Evolutionary conservation across 1,140 invertebrate species (phyloP), one percentile per base, ranked within the genome.

Genomic region (Thaumetopoea pityocampa): DNA sequence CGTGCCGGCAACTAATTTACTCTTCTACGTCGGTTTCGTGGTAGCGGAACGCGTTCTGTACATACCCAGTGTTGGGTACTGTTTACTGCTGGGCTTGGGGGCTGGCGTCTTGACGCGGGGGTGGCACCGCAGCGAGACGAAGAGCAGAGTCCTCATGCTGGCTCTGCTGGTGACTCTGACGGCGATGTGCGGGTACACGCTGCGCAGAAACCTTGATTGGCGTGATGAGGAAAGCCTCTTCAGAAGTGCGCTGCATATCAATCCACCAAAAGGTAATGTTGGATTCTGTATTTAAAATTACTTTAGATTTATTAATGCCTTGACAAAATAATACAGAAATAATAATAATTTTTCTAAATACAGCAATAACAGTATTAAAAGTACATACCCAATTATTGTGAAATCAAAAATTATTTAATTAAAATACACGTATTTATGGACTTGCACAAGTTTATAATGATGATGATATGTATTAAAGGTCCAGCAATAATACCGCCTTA

Each of bases 21-120:
- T 98, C 73, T 98, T 98, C 86, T 97, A 97, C 64, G 97, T 99
- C 37, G 97, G 97, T 4, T 99, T 99, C 78, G 96, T 98, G 12
- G 94, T 99, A 4, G 97, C 97, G 18, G 97, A 99, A 85, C 88
- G 97, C 48, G 93, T 99, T 33, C 87, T 99, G 10, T 99, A 99
- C 79, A 89, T 98, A 64, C 97, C 97, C 15, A 98, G 96, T 79
- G 94, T 98, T 55, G 98, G 98, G 17, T 97, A 94, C 79, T 98
- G 96, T 83, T 88, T 99, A 51, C 86, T 98, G 22, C 85, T 96
- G 7, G 95, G 93, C 8, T 86, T 95, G 20, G 94, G 92, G 2
- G 88, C 90, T 38, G 88, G 89, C 35, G 51, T 57, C 19, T 45
- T 84, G 41, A 79, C 71, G 14, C 67, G 56, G 34, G 65, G 57